These are phyloP conservation scores for Lagria hirta DNA, from an alignment of 2,888 invertebrate species.

Conservation along the genomic window DNA sequence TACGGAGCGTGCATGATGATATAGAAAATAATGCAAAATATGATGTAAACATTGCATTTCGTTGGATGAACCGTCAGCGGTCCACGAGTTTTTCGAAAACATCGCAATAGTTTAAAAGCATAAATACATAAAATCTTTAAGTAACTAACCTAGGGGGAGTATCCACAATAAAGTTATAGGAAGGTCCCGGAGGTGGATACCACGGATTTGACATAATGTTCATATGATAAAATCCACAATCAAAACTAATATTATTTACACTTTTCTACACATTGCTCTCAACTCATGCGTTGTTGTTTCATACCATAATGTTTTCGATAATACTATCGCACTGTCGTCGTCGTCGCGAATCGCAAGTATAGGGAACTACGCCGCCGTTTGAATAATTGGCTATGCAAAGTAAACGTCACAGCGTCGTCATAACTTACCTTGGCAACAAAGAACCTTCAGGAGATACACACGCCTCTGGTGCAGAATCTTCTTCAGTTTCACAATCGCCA, in stretches of 20 bases:
- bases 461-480: slow-evolving; percentile 52
- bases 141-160: slow-evolving; percentile 50
- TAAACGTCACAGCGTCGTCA: slow-evolving; percentile 32
- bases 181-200: slow-evolving; percentile 36
- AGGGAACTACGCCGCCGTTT: slow-evolving; percentile 27
- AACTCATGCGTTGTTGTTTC: slow-evolving; percentile 5
- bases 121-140: slow-evolving; percentile 11
- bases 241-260: too few species aligned
- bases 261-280: slow-evolving; percentile 6
- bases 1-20: too few species aligned
- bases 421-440: slow-evolving; percentile 48
- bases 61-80: slow-evolving; percentile 18
- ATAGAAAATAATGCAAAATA: too few species aligned
- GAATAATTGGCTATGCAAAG: slow-evolving; percentile 36
- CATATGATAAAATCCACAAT: slow-evolving; percentile 19
- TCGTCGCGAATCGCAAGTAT: slow-evolving; percentile 14
- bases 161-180: slow-evolving; percentile 45
- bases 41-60: slow-evolving; percentile 18
- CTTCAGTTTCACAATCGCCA: slow-evolving; percentile 51
- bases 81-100: slow-evolving; percentile 22
- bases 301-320: slow-evolving; percentile 12
- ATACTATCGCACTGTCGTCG: too few species aligned
- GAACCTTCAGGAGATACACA: slow-evolving; percentile 50
- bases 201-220: slow-evolving; percentile 33
- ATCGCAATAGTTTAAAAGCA: slow-evolving; percentile 16